Evolutionary conservation across 2,888 invertebrate genomes (phyloP).

Genomic region (Melanargia galathea): DNA sequence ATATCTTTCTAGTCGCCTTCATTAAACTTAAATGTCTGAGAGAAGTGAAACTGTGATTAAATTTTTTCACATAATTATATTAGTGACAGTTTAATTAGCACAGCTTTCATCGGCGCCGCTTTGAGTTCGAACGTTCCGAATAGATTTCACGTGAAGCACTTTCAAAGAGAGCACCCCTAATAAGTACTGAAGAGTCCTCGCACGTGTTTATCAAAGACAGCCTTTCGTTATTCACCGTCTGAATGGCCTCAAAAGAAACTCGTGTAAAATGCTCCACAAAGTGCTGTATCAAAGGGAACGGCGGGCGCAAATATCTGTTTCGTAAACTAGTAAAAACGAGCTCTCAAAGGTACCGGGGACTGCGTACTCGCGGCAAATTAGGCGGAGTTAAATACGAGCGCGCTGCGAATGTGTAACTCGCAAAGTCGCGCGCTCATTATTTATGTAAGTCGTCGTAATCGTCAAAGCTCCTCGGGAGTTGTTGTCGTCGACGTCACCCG

Average conservation of each 20-base stretch:
- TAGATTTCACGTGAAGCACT: slow-evolving; percentile 81
- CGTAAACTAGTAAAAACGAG: slow-evolving; percentile 82
- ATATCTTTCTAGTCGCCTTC: slow-evolving; percentile 30
- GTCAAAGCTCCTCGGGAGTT: slow-evolving; percentile 64
- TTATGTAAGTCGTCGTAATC: slow-evolving; percentile 77
- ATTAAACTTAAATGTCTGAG: slow-evolving; percentile 27
- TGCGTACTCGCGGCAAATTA: slow-evolving; percentile 80
- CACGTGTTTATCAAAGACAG: slow-evolving; percentile 83
- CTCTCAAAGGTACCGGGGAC: slow-evolving; percentile 72
- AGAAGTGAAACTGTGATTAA: slow-evolving; percentile 53
- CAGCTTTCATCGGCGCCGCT: slow-evolving; percentile 77
- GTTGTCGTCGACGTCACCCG: slow-evolving; percentile 60
- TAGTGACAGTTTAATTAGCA: slow-evolving; percentile 81
- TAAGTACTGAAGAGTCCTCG: slow-evolving; percentile 83
- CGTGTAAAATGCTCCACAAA: slow-evolving; percentile 82
- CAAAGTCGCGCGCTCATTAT: slow-evolving; percentile 77
- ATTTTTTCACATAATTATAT: slow-evolving; percentile 80
- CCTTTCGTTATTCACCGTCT: slow-evolving; percentile 83
- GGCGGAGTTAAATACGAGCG: slow-evolving; percentile 81
- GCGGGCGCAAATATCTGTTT: slow-evolving; percentile 83
- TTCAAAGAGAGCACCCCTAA: slow-evolving; percentile 82
- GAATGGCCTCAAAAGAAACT: slow-evolving; percentile 83
- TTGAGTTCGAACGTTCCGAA: slow-evolving; percentile 81
- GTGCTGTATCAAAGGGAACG: slow-evolving; percentile 81
- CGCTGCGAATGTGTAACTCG: slow-evolving; percentile 76